Percentiles rank a stretch among this genome's conserved stretches.
Conservation (phyloP, 2,113 vertebrate species). For the Cryptotis parvus region DNA sequence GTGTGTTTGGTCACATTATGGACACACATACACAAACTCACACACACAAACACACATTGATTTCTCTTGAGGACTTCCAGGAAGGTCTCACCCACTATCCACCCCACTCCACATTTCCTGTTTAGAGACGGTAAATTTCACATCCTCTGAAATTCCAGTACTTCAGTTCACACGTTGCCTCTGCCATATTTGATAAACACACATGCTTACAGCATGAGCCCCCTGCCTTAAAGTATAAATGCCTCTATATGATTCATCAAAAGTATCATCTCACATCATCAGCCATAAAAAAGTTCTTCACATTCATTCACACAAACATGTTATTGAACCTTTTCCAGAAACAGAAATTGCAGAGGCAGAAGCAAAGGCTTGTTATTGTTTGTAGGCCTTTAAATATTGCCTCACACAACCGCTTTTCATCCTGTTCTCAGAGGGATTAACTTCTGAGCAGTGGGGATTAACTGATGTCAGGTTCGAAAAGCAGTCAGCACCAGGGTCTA, state of each 20-base stretch:
- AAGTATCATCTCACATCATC: conserved; percentile 66
- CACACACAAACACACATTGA: not conserved
- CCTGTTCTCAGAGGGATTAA: conserved; percentile 81
- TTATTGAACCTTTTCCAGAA: conserved; percentile 82
- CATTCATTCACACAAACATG: conserved; percentile 73
- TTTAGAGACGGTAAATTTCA: not conserved
- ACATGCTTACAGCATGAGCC: not conserved
- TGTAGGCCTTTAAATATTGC: conserved; percentile 75
- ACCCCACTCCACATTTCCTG: not conserved
- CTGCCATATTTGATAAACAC: conserved; percentile 58
- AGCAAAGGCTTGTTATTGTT: conserved; percentile 78
- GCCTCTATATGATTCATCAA: conserved; percentile 68
- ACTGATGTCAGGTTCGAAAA: conserved; percentile 74
- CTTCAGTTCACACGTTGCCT: not conserved
- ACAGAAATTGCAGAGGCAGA: conserved; percentile 76
- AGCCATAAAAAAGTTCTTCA: conserved; percentile 77
- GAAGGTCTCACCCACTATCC: not conserved
- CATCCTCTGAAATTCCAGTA: not conserved
- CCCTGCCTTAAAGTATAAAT: conserved; percentile 61
- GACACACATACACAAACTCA: too few relatives aligned
- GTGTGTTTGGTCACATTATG: too few relatives aligned
- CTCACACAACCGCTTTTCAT: conserved; percentile 78
- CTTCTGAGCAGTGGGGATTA: conserved; percentile 70
- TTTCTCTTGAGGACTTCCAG: not conserved
- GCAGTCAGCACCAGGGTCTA: conserved; percentile 66